phyloP scores from a whole-genome alignment of 2,888 invertebrate genomes.

The Agrotis ipsilon region DNA sequence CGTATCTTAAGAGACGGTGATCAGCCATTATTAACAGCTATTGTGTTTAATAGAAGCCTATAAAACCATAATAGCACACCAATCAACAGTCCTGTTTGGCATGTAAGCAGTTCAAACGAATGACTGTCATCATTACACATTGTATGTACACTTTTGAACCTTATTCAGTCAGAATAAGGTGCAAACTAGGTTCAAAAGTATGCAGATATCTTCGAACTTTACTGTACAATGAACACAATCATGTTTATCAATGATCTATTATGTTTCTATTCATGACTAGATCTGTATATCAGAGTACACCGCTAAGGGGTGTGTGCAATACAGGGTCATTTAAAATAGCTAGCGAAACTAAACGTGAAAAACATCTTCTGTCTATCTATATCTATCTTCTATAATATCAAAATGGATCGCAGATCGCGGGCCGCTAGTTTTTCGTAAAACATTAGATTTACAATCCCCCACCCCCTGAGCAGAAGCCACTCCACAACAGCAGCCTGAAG shows the following conservation, averaged over 20 bases:
- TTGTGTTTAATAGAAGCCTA: neutral
- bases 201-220: no score
- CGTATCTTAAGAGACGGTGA: no score
- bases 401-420: no score
- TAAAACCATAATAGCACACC: neutral
- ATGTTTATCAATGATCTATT: constrained; percentile 14
- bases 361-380: no score
- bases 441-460: no score
- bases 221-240: constrained; percentile 3
- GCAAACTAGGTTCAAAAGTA: no score
- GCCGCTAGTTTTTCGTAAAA: no score
- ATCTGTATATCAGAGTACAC: neutral
- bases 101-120: neutral
- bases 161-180: no score
- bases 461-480: no score
- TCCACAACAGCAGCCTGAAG: no score
- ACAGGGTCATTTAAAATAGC: neutral
- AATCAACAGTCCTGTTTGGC: neutral
- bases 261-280: neutral
- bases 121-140: constrained; percentile 9
- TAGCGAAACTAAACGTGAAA: neutral
- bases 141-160: neutral
- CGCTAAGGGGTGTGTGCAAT: neutral
- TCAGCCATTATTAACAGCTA: neutral
- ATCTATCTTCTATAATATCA: no score